Evolutionary conservation across 2,113 vertebrate genomes (phyloP).

Genomic region (Cichladusa arquata): DNA sequence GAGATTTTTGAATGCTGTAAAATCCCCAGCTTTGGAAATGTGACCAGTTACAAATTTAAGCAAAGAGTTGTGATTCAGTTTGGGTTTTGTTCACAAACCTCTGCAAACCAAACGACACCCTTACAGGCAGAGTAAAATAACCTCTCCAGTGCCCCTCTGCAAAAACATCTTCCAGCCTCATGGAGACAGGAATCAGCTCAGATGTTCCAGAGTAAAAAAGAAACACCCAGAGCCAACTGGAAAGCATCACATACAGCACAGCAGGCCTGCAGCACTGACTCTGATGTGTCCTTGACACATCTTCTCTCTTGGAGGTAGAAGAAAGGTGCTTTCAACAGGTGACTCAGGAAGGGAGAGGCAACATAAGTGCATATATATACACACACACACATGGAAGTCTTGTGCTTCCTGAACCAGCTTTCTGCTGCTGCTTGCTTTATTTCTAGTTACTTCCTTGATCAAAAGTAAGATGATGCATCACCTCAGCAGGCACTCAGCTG

Average conservation of each 20-base stretch:
- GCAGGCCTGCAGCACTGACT: background rate
- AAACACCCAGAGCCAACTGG: slow-evolving; percentile 3
- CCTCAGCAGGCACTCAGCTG: background rate
- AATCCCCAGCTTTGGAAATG: background rate
- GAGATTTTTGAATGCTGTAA: background rate
- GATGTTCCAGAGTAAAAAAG: background rate
- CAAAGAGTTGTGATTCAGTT: background rate
- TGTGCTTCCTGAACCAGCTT: background rate
- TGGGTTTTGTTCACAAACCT: background rate
- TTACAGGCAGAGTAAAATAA: background rate
- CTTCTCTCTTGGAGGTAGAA: slow-evolving; percentile 21
- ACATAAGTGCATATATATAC: background rate
- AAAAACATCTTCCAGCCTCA: slow-evolving; percentile 19
- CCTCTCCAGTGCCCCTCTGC: background rate
- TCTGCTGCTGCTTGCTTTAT: background rate
- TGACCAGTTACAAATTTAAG: background rate
- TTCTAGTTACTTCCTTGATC: background rate
- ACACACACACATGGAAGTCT: background rate
- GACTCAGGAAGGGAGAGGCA: slow-evolving; percentile 34
- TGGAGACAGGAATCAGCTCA: slow-evolving; percentile 4
- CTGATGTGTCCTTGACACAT: background rate
- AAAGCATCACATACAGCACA: background rate
- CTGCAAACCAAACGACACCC: background rate
- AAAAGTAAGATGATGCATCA: background rate
- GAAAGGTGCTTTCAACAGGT: slow-evolving; percentile 21